These are phyloP conservation scores for Homalodisca vitripennis DNA, from an alignment of 1,140 invertebrate genomes.

Conservation along the genomic window DNA sequence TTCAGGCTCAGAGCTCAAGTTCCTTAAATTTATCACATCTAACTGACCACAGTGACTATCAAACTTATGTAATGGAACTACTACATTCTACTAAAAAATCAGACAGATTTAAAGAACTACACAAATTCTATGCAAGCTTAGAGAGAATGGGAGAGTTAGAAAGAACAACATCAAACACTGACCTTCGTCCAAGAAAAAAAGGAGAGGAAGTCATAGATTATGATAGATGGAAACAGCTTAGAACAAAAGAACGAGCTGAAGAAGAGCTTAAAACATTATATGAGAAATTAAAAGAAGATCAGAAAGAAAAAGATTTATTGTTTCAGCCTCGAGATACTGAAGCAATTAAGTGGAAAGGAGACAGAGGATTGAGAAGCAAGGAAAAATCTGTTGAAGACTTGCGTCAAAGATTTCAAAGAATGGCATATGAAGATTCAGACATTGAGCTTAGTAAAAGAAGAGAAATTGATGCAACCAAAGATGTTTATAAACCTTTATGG, in stretches of 20 bases:
- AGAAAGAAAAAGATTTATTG: slow-evolving; percentile 81
- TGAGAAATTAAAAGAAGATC: slow-evolving; percentile 71
- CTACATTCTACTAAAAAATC: slow-evolving; percentile 71
- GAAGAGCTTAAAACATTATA: slow-evolving; percentile 77
- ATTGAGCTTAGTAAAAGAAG: slow-evolving; percentile 47
- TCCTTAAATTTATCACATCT: slow-evolving; percentile 49
- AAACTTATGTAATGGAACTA: slow-evolving; percentile 68
- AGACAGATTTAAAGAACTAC: slow-evolving; percentile 79
- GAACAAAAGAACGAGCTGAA: slow-evolving; percentile 76
- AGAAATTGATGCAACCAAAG: slow-evolving; percentile 54
- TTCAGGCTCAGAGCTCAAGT: slow-evolving; percentile 49
- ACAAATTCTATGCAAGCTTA: slow-evolving; percentile 81
- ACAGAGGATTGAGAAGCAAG: slow-evolving; percentile 75
- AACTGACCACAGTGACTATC: slow-evolving; percentile 57
- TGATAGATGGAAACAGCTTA: slow-evolving; percentile 78
- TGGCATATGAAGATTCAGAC: slow-evolving; percentile 52
- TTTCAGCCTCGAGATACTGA: slow-evolving; percentile 71
- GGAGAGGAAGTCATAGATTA: slow-evolving; percentile 78
- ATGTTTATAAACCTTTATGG: slow-evolving; percentile 79
- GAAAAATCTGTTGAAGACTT: slow-evolving; percentile 87
- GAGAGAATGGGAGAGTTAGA: slow-evolving; percentile 83
- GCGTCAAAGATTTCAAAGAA: slow-evolving; percentile 65
- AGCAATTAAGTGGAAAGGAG: slow-evolving; percentile 69
- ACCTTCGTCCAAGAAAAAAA: slow-evolving; percentile 65
- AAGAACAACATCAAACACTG: slow-evolving; percentile 66